Conservation (phyloP, 2,797 vertebrate genomes). For the Poliocrania exsul region DNA sequence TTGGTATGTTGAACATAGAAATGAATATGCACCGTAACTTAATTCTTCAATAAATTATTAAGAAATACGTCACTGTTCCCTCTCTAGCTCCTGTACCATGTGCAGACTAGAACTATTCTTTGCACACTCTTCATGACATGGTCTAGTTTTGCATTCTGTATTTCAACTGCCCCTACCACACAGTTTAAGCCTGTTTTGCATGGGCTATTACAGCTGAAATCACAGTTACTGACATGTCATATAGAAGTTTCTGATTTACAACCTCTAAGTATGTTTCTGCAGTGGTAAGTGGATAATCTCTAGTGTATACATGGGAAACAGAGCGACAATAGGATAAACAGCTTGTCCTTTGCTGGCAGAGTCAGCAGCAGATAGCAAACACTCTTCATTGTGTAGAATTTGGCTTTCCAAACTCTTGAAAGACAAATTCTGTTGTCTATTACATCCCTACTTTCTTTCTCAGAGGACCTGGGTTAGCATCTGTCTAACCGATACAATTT, state of each 20-base stretch:
- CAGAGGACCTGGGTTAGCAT: background rate
- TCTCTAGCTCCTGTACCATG: background rate
- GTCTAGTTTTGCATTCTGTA: background rate
- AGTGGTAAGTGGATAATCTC: constrained; percentile 26
- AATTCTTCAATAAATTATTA: background rate
- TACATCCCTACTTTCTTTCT: background rate
- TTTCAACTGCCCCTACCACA: background rate
- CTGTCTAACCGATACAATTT: background rate
- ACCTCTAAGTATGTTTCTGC: constrained; percentile 15
- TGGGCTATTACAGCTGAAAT: background rate
- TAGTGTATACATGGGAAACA: constrained; percentile 9
- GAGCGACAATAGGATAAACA: background rate
- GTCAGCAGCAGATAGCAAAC: constrained; percentile 8
- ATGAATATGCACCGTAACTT: background rate
- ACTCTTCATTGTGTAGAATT: constrained; percentile 13
- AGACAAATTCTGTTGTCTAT: constrained; percentile 12
- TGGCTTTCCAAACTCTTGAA: constrained; percentile 39
- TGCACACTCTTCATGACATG: background rate
- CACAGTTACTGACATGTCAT: background rate
- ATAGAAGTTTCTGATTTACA: background rate
- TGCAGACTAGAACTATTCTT: background rate
- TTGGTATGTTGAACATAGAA: background rate
- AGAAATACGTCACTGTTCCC: background rate
- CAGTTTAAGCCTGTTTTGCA: background rate
- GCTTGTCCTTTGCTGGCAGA: constrained; percentile 40